Conservation (phyloP, 1,140 invertebrate genomes). For the Latrodectus geometricus region DNA sequence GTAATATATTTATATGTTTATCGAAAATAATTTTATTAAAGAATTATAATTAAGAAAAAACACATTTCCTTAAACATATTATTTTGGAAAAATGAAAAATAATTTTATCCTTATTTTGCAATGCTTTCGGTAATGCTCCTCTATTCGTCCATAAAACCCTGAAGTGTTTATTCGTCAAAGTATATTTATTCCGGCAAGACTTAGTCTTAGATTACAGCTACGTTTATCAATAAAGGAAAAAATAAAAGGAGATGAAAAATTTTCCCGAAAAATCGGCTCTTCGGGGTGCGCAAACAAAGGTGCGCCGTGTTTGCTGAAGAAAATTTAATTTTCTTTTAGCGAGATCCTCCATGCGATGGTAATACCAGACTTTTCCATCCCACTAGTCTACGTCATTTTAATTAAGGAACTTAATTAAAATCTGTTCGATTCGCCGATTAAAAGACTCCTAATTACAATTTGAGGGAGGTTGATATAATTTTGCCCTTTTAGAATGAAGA, state of each 20-base stretch:
- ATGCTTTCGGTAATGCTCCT: too few relatives aligned
- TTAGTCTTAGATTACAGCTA: background rate
- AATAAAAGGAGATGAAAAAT: too few relatives aligned
- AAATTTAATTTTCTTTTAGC: constrained; percentile 25
- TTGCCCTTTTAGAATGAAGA: background rate
- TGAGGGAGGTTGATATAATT: constrained; percentile 17
- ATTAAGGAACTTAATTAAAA: constrained; percentile 48
- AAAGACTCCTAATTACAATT: constrained; percentile 42
- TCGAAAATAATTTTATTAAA: too few relatives aligned
- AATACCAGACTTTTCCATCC: constrained; percentile 21
- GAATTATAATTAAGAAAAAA: too few relatives aligned
- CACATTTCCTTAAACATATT: too few relatives aligned
- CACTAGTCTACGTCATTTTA: constrained; percentile 34
- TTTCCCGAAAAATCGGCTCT: background rate
- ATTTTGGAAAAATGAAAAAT: too few relatives aligned
- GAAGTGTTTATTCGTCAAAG: background rate
- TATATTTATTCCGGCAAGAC: background rate
- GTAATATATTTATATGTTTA: too few relatives aligned
- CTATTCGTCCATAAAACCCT: too few relatives aligned
- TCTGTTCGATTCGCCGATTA: constrained; percentile 34
- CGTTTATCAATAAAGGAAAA: background rate
- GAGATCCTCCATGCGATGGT: background rate
- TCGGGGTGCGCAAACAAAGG: background rate
- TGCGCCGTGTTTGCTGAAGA: background rate
- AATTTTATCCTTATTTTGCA: too few relatives aligned